Evolutionary conservation across 2,888 invertebrate genomes (phyloP), one percentile per base, ranked within the genome.

Genomic region (Apotomis betuletana): DNA sequence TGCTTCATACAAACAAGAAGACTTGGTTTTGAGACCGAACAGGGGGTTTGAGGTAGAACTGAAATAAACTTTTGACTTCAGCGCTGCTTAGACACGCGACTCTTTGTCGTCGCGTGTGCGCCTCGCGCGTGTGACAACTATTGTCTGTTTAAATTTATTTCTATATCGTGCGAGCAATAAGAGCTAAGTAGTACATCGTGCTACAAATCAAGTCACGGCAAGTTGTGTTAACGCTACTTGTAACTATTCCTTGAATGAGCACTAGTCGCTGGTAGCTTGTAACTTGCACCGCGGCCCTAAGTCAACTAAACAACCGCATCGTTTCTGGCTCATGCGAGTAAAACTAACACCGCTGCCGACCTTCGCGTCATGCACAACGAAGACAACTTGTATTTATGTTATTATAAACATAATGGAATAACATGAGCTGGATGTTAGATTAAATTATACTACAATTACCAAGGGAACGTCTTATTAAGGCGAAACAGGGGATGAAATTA

Each of bases 271-370:
- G 27, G 27, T 58, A 67, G 58, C 63, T 36, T 46, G 52, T 44
- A 9, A 49, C 62, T 46, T 63, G 46, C 52, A 15, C 67, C 67
- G 44, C 51, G 1, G 41, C n/a, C 36, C 80, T 83, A 82, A 87
- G 83, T 86, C 85, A 85, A 88, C 87, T 85, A 87, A 88, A 89
- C 85, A 87, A 86, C 82, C 77, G 55, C 79, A 78, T 79, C 83
- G 79, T 80, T 82, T 75, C 75, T 77, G 77, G 75, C 77, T 79
- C 80, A 77, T 74, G 77, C 80, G 78, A 81, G 73, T 79, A 78
- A 77, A 81, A 81, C 81, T 81, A 82, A 81, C 77, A 77, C 77
- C 76, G 62, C 67, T 70, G 55, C 63, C 72, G 63, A 68, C 68
- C 63, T 63, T 60, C 38, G 52, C 62, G 61, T 67, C 49, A 57